A percentile compares a stretch with the other conserved stretches of the same genome.
phyloP scores from a whole-genome alignment of 37 sponge, comb jelly and placozoan genomes.

The Chondrosia reniformis region DNA sequence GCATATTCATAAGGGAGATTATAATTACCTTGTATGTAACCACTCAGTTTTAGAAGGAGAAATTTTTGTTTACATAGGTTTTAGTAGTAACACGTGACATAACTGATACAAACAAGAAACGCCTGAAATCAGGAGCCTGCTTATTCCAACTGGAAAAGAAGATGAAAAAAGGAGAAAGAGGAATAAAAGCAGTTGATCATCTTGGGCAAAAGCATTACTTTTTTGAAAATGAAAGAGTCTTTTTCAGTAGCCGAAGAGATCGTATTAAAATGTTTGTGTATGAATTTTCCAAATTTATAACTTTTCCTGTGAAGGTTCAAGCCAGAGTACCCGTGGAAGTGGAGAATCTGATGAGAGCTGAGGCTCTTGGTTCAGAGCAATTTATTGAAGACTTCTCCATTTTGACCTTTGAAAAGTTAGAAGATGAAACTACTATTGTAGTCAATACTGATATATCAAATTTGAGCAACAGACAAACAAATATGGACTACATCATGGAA shows the following conservation, averaged over 20 bases:
- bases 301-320: slow-evolving; percentile 3
- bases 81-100: slow-evolving; percentile 10
- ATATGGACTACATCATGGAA: slow-evolving; percentile 10
- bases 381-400: background rate
- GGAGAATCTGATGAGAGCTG: background rate
- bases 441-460: slow-evolving; percentile 10
- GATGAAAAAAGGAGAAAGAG: background rate
- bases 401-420: background rate
- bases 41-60: too few relatives aligned
- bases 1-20: background rate
- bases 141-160: background rate
- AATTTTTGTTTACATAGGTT: background rate
- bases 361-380: background rate
- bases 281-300: background rate
- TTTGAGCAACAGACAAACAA: background rate
- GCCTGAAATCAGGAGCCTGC: background rate
- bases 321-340: slow-evolving; percentile 2
- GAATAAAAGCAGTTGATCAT: background rate
- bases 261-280: slow-evolving; percentile 18
- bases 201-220: background rate
- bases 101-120: background rate
- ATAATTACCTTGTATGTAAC: background rate
- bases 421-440: background rate
- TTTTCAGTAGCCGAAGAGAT: slow-evolving; percentile 5
- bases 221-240: slow-evolving; percentile 6